Percentiles rank a stretch among this genome's conserved stretches.
Conservation (phyloP, 1,140 invertebrate genomes). For the Leptinotarsa undecemlineata region DNA sequence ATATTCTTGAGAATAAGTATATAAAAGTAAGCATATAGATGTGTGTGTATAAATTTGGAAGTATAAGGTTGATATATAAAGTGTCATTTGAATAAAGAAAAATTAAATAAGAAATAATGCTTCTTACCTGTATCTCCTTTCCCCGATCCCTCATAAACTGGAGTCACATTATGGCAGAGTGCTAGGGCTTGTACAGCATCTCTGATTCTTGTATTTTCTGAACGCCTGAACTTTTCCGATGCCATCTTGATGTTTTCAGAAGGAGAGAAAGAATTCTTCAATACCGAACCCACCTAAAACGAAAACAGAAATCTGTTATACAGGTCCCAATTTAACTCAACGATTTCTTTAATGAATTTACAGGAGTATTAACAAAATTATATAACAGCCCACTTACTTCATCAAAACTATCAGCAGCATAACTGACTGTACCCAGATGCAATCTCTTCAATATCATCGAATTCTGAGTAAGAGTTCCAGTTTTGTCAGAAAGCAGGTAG, state of each 20-base stretch:
- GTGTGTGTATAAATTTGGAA: too few species aligned
- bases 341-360: too few species aligned
- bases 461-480: constrained; percentile 97
- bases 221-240: constrained; percentile 56
- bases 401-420: constrained; percentile 85
- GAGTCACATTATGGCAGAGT: constrained; percentile 98
- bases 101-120: too few species aligned
- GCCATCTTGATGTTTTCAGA: constrained; percentile 21
- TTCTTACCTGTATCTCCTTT: constrained; percentile 52
- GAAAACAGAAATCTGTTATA: too few species aligned
- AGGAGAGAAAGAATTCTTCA: constrained; percentile 54
- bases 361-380: too few species aligned
- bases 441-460: constrained; percentile 98
- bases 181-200: constrained; percentile 94
- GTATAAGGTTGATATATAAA: too few species aligned
- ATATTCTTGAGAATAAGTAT: too few species aligned
- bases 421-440: constrained; percentile 88
- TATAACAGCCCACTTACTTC: constrained; percentile 62
- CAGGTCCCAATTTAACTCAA: too few species aligned
- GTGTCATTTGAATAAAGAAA: too few species aligned
- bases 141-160: constrained; percentile 79
- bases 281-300: constrained; percentile 50
- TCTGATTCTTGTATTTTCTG: constrained; percentile 79
- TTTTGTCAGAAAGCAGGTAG: constrained; percentile 96
- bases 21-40: too few species aligned